Conservation (phyloP, 2,888 invertebrate genomes). For the Hirtodrosophila histrioides region DNA sequence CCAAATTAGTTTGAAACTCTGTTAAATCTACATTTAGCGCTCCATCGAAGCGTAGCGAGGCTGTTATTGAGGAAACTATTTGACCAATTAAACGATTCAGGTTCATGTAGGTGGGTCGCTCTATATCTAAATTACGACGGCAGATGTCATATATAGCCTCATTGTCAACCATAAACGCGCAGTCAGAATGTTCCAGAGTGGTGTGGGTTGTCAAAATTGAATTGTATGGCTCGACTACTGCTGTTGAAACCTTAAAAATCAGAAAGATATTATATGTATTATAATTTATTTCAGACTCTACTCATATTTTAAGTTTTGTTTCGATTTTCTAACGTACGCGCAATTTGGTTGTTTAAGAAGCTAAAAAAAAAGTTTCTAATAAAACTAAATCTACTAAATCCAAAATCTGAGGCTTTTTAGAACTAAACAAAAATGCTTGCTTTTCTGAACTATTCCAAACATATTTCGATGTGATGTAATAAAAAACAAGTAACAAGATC, state of each 20-base stretch:
- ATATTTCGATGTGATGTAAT: too few species aligned
- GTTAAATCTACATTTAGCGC: conserved; percentile 96
- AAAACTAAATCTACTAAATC: too few species aligned
- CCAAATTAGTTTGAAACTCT: conserved; percentile 96
- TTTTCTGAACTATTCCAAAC: too few species aligned
- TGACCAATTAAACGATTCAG: conserved; percentile 93
- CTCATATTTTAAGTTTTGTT: too few species aligned
- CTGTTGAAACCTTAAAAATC: conserved; percentile 88
- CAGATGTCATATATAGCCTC: conserved; percentile 95
- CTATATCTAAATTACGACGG: conserved; percentile 93
- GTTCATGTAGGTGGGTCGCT: conserved; percentile 93
- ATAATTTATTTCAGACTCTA: too few species aligned
- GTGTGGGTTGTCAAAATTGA: conserved; percentile 97
- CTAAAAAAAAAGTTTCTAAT: too few species aligned
- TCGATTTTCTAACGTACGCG: too few species aligned
- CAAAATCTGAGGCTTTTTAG: too few species aligned
- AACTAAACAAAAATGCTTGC: too few species aligned
- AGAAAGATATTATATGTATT: background rate
- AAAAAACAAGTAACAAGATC: too few species aligned
- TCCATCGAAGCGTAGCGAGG: conserved; percentile 95
- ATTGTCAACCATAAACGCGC: conserved; percentile 97
- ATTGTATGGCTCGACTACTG: conserved; percentile 95
- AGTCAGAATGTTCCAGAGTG: conserved; percentile 93
- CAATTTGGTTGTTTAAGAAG: too few species aligned
- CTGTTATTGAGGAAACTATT: conserved; percentile 97